Evolutionary conservation across 92 coral and sea anemone genomes (phyloP), one percentile per base, ranked within the genome.

Genomic region (Siderastrea siderea): DNA sequence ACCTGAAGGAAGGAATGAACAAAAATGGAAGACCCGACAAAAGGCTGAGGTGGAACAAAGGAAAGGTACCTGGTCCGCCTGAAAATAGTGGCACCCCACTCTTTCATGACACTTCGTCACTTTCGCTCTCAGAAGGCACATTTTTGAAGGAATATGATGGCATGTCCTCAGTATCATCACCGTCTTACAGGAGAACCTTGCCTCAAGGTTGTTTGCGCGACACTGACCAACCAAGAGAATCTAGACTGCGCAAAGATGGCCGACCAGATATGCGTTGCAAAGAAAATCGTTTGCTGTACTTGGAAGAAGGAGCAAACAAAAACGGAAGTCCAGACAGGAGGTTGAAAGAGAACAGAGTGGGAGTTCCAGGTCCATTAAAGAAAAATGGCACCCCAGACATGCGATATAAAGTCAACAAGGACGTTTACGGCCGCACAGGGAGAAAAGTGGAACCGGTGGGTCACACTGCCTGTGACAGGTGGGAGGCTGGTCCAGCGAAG

Each of bases 351-450:
- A 74, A 79, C 76, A 84, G 80, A 50, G 47, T 7, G 6, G 15
- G 52, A 46, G 45, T 68, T 45, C 2, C 86, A 13, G 85, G 80
- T 7, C 94, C 91, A 16, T 2, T 63, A 53, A 89, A 85, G 78
- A 92, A 70, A 45, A 84, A 92, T 68, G 95, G 95, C 3, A 75
- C 79, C 17, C 95, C 95, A 51, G 95, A 92, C 70, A 92, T 89
- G 95, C 86, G 95, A 47, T 92, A 16, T 68, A 85, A 60, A 15
- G 79, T 68, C 3, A 90, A 90, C 78, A 74, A 68, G 58, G 71
- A n/a, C 6, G 47, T 44, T 9, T 52, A 14, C 71, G 71, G 54
- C 68, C 50, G 50, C 49, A 61, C 6, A 48, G 53, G 43, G 72
- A 6, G 55, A 49, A 64, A 13, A 7, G 7, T 16, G 14, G 71